Conservation (phyloP, 2,113 vertebrate genomes). For the Pogona vitticeps region DNA sequence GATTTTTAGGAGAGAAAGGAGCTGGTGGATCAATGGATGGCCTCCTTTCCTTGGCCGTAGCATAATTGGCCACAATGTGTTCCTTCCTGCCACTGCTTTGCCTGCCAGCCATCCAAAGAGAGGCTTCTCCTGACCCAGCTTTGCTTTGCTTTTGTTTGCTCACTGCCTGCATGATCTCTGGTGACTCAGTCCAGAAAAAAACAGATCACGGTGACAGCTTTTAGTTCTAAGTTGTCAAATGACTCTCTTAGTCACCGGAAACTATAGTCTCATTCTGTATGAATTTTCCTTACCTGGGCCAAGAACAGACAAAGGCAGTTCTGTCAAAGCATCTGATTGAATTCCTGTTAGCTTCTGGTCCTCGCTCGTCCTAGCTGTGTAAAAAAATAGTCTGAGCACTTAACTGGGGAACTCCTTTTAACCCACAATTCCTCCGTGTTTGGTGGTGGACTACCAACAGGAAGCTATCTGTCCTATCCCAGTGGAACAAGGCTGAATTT, state of each 20-base stretch:
- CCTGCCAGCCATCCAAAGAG: no score
- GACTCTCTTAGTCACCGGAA: background rate
- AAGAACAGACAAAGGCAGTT: background rate
- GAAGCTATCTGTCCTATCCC: background rate
- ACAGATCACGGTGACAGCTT: background rate
- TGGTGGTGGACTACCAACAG: no score
- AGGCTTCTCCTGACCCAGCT: background rate
- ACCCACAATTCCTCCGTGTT: background rate
- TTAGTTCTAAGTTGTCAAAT: background rate
- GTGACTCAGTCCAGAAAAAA: background rate
- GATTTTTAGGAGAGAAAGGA: background rate
- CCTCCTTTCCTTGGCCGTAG: background rate
- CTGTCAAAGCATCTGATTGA: background rate
- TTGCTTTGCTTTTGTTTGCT: background rate
- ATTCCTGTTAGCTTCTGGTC: no score
- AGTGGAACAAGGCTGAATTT: background rate
- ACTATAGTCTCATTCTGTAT: background rate
- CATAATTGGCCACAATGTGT: background rate
- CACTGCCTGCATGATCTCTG: background rate
- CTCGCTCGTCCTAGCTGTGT: no score
- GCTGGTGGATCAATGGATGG: no score
- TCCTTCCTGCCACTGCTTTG: background rate
- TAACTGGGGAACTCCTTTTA: background rate
- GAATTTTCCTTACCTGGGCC: no score
- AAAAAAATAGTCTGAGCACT: background rate